phyloP scores from a whole-genome alignment of 2,113 vertebrate species.

The Otolemur garnettii region DNA sequence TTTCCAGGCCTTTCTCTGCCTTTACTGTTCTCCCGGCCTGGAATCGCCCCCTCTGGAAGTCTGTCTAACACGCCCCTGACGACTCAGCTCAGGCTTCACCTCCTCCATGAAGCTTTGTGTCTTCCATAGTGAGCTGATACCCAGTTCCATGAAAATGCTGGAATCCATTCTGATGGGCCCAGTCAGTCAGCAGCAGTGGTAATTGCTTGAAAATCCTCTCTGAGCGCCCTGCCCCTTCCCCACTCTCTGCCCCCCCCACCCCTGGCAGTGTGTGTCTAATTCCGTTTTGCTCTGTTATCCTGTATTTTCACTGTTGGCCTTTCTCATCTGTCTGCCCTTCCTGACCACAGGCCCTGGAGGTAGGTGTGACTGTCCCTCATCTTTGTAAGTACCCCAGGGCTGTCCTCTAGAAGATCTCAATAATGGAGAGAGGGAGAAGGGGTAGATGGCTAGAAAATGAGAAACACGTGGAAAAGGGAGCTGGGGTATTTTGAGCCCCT shows the following conservation, averaged over 20 bases:
- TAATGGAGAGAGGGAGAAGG: neutral
- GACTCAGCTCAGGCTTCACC: neutral
- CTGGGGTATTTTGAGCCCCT: slow-evolving; percentile 15
- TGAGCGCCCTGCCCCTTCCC: neutral
- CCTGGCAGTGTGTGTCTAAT: neutral
- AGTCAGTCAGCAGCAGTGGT: neutral
- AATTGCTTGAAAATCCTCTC: neutral
- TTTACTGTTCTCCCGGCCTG: neutral
- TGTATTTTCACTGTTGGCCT: neutral
- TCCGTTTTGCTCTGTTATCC: neutral
- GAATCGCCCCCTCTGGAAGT: neutral
- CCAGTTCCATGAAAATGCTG: neutral
- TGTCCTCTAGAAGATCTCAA: neutral
- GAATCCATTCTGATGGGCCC: neutral
- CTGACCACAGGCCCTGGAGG: neutral
- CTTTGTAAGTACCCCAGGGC: neutral
- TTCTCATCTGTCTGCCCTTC: neutral
- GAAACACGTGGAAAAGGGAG: neutral
- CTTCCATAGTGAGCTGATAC: neutral
- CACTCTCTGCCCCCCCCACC: neutral
- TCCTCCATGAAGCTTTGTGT: neutral
- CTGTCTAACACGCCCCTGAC: neutral
- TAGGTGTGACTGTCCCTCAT: neutral
- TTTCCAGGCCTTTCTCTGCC: neutral
- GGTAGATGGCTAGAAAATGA: neutral